phyloP scores from a whole-genome alignment of 2,888 invertebrate species.

The Xylocampa areola region DNA sequence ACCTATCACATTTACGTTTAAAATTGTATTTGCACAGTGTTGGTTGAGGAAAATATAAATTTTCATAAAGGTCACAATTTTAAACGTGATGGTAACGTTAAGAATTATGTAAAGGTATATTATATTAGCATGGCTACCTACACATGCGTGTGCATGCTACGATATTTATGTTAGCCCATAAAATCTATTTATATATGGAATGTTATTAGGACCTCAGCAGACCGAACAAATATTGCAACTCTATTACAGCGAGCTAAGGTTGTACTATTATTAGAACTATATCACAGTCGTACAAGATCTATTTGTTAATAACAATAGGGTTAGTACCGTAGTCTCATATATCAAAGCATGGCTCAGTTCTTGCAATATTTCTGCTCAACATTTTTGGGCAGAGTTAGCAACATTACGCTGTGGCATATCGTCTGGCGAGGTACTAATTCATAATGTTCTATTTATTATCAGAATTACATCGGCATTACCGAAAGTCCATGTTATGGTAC shows the following conservation, averaged over 20 bases:
- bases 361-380: not conserved
- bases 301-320: not conserved
- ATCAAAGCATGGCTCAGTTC: not conserved
- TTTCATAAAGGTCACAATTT: conserved; percentile 49
- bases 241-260: conserved; percentile 7
- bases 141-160: conserved; percentile 43
- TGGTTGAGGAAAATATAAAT: conserved; percentile 26
- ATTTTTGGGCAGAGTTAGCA: conserved; percentile 1
- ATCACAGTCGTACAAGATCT: not conserved
- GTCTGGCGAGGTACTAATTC: conserved; percentile 51
- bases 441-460: conserved; percentile 53
- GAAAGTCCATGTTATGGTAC: conserved; percentile 45
- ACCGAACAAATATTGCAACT: conserved; percentile 14
- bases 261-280: conserved; percentile 10
- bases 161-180: conserved; percentile 56
- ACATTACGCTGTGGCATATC: not conserved
- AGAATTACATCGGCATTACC: conserved; percentile 49
- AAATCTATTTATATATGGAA: conserved; percentile 50
- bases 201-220: conserved; percentile 49
- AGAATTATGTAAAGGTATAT: conserved; percentile 33
- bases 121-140: conserved; percentile 37
- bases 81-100: conserved; percentile 53
- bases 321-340: not conserved
- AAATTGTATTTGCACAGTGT: conserved; percentile 52
- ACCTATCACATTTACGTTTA: conserved; percentile 53